Evolutionary conservation across 2,888 invertebrate genomes (phyloP).

Genomic region (Branchinecta sandiegonensis): DNA sequence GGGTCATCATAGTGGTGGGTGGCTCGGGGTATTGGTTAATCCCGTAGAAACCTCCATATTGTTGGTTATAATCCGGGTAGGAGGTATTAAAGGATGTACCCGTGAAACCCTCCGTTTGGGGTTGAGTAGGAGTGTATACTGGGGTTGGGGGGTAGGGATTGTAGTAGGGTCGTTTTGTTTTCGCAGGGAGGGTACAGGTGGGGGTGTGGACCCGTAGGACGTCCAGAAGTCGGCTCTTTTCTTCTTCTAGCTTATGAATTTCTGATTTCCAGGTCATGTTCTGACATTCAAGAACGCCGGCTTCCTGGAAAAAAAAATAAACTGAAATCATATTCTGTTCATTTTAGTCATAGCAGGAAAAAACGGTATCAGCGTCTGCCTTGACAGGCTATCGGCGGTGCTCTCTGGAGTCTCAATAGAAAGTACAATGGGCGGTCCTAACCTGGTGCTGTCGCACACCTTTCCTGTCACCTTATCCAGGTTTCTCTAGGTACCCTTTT

Average conservation of each 20-base stretch:
- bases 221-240: conserved; percentile 59
- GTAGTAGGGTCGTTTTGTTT: neutral
- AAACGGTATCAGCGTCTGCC: no score
- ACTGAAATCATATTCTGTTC: neutral
- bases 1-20: conserved; percentile 7
- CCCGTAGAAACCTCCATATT: neutral
- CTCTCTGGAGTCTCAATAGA: no score
- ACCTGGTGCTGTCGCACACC: no score
- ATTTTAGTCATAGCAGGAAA: no score
- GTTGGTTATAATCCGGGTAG: neutral
- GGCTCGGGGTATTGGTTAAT: neutral
- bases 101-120: neutral
- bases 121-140: neutral
- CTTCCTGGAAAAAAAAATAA: conserved; percentile 41
- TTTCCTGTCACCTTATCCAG: no score
- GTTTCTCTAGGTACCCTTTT: no score
- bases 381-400: no score
- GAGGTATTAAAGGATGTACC: neutral
- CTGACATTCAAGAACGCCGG: conserved; percentile 67
- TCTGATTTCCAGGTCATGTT: conserved; percentile 69
- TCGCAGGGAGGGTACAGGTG: conserved; percentile 39
- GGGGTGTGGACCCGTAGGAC: conserved; percentile 61
- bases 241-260: conserved; percentile 63
- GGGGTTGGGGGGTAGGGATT: neutral
- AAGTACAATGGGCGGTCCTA: no score